Conservation (phyloP, 2,113 vertebrate genomes). For the Rhizomys pruinosus region DNA sequence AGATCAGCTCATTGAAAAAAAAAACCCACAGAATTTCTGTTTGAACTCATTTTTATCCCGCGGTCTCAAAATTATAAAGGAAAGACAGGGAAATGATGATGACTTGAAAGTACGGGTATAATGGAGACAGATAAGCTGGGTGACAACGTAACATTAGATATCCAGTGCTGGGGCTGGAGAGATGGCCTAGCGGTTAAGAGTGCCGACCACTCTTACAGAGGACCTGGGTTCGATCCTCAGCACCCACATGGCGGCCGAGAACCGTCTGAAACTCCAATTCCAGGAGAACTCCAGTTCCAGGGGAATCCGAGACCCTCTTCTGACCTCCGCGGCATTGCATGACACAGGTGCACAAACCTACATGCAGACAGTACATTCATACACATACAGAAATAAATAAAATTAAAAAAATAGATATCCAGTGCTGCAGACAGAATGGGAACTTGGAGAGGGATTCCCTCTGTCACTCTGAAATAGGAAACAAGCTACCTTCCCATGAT, state of each 20-base stretch:
- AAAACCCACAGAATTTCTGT: neutral
- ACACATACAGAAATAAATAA: too few relatives aligned
- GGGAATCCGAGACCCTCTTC: too few relatives aligned
- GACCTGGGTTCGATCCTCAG: too few relatives aligned
- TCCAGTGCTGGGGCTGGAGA: neutral
- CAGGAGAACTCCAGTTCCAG: too few relatives aligned
- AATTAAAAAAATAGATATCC: too few relatives aligned
- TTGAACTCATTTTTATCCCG: slow-evolving; percentile 2
- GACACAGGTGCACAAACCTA: too few relatives aligned
- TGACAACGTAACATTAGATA: neutral
- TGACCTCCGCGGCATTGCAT: too few relatives aligned
- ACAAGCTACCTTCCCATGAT: neutral
- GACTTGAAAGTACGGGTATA: neutral
- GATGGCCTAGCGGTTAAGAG: too few relatives aligned
- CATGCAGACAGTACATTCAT: too few relatives aligned
- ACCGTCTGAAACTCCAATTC: too few relatives aligned
- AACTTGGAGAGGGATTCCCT: neutral
- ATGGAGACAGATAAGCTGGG: neutral
- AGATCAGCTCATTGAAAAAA: neutral
- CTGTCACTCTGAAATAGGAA: neutral
- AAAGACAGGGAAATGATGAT: neutral
- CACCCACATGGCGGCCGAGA: too few relatives aligned
- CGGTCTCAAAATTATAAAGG: neutral
- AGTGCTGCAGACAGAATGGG: neutral
- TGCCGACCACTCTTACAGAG: too few relatives aligned